Percentiles rank a stretch among this genome's conserved stretches.
These are phyloP conservation scores for Temnothorax rugatulus DNA, from an alignment of 2,888 invertebrate species.

Conservation along the genomic window DNA sequence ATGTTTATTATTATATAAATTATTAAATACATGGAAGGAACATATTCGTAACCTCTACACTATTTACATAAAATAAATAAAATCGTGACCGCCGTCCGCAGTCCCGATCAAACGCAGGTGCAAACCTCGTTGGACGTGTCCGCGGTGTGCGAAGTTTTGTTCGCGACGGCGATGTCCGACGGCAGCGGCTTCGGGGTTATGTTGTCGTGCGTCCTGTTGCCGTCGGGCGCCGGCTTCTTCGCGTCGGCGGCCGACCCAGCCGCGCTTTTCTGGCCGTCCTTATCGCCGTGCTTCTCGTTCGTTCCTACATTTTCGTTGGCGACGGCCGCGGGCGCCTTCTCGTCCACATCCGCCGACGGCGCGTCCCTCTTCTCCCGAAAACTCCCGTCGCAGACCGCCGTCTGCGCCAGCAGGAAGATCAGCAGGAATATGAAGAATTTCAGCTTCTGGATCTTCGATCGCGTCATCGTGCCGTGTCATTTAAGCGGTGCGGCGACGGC, in stretches of 20 bases:
- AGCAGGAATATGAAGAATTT: conserved; percentile 75
- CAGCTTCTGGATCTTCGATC: conserved; percentile 75
- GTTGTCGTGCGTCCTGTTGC: conserved; percentile 53
- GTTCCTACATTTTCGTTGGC: neutral
- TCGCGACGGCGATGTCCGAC: conserved; percentile 27
- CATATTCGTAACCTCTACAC: too few relatives aligned
- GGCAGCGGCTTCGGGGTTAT: conserved; percentile 67
- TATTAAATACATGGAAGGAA: too few relatives aligned
- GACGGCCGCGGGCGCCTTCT: neutral
- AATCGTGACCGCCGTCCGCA: too few relatives aligned
- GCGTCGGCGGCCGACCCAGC: neutral
- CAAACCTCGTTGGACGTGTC: conserved; percentile 66
- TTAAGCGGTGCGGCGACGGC: conserved; percentile 44
- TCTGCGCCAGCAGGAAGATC: conserved; percentile 73
- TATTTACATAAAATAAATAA: too few relatives aligned
- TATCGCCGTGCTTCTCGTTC: neutral
- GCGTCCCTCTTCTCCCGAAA: conserved; percentile 59
- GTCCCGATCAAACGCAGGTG: neutral
- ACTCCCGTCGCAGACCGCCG: conserved; percentile 69
- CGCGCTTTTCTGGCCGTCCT: neutral
- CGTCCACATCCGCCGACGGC: conserved; percentile 22
- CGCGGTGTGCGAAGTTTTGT: conserved; percentile 61
- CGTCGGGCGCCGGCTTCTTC: conserved; percentile 30
- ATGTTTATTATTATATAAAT: too few relatives aligned
- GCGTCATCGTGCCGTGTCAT: conserved; percentile 76